A percentile compares a stretch with the other conserved stretches of the same genome.
Conservation (phyloP, 37 sponge, comb jelly and placozoan species). For the Geodia barretti region DNA sequence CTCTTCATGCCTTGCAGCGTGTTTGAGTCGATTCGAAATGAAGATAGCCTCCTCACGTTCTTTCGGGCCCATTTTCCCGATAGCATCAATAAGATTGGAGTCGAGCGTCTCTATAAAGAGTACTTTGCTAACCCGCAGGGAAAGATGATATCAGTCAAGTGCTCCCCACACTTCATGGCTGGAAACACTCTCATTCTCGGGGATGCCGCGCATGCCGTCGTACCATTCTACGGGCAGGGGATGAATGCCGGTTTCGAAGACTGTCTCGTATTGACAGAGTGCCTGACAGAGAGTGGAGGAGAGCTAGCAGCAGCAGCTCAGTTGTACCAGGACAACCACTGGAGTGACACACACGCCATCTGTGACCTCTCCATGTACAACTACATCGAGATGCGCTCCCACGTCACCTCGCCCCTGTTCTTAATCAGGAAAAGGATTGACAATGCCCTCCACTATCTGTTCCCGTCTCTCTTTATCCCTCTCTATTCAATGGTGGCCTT, state of each 20-base stretch:
- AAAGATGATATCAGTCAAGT: slow-evolving; percentile 74
- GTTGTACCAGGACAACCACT: slow-evolving; percentile 50
- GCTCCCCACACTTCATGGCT: slow-evolving; percentile 74
- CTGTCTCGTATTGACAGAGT: slow-evolving; percentile 67
- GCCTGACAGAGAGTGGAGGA: slow-evolving; percentile 9
- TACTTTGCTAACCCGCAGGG: slow-evolving; percentile 69
- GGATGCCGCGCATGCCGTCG: slow-evolving; percentile 95
- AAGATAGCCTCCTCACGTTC: slow-evolving; percentile 68
- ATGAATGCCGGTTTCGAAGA: slow-evolving; percentile 93
- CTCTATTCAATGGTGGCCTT: slow-evolving; percentile 87
- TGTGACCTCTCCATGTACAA: slow-evolving; percentile 91
- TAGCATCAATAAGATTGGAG: slow-evolving; percentile 64
- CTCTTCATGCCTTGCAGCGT: slow-evolving; percentile 78
- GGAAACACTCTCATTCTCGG: slow-evolving; percentile 71
- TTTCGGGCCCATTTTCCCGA: slow-evolving; percentile 79
- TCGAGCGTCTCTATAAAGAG: slow-evolving; percentile 58
- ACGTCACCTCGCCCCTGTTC: slow-evolving; percentile 61
- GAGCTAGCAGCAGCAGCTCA: slow-evolving; percentile 49
- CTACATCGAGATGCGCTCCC: slow-evolving; percentile 88
- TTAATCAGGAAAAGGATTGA: slow-evolving; percentile 58
- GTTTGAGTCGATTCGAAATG: slow-evolving; percentile 62
- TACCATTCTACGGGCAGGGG: slow-evolving; percentile 95
- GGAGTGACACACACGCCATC: slow-evolving; percentile 73
- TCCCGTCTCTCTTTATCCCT: slow-evolving; percentile 71
- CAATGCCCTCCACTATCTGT: slow-evolving; percentile 43